phyloP scores from a whole-genome alignment of 1,140 invertebrate species.

The Argopecten irradians region DNA sequence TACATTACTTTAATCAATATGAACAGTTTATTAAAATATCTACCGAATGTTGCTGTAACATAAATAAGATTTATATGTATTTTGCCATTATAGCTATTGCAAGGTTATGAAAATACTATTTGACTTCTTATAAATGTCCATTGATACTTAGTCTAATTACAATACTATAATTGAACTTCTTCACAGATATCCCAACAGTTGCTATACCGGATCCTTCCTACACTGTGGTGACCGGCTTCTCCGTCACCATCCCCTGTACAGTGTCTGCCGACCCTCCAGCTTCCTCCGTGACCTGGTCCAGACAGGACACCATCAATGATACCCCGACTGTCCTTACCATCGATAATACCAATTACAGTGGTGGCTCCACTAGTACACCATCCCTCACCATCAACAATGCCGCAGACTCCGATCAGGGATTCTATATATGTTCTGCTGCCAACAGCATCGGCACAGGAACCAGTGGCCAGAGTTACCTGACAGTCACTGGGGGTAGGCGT shows the following conservation, averaged over 20 bases:
- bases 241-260: conserved; percentile 23
- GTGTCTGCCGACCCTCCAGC: conserved; percentile 26
- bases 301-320: background rate
- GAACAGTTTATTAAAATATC: too few species aligned
- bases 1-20: too few species aligned
- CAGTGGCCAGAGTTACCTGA: conserved; percentile 13
- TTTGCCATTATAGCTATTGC: too few species aligned
- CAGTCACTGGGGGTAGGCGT: conserved; percentile 27
- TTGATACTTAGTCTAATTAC: background rate
- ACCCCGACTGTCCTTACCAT: background rate
- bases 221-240: background rate
- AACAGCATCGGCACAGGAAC: conserved; percentile 40
- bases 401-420: conserved; percentile 26
- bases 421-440: conserved; percentile 39
- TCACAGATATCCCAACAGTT: conserved; percentile 25
- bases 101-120: too few species aligned
- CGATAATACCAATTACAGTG: conserved; percentile 32
- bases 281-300: conserved; percentile 16
- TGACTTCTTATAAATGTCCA: too few species aligned
- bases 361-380: conserved; percentile 24
- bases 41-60: too few species aligned
- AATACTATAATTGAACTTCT: background rate
- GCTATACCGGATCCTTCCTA: conserved; percentile 26
- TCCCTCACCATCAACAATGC: conserved; percentile 36
- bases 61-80: too few species aligned